Evolutionary conservation across 2,797 vertebrate genomes (phyloP).

Genomic region (Hipposideros larvatus): DNA sequence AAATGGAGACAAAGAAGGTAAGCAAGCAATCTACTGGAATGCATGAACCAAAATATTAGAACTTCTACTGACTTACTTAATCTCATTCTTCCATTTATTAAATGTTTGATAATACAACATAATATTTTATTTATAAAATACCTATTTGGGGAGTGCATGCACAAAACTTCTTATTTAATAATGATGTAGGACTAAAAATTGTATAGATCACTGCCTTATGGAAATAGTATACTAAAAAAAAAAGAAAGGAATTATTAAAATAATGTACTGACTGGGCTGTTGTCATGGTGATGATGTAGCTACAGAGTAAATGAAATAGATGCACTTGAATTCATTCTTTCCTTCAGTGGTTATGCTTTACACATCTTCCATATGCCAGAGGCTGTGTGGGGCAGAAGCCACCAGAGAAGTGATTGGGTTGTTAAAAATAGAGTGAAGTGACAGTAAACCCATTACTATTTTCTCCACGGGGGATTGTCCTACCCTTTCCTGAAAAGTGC

Average conservation of each 20-base stretch:
- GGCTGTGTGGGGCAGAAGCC: not conserved
- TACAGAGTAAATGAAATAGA: conserved; percentile 66
- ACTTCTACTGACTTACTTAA: conserved; percentile 29
- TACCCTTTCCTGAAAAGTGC: not conserved
- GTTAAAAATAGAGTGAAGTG: conserved; percentile 66
- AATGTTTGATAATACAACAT: conserved; percentile 21
- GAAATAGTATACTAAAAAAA: conserved; percentile 15
- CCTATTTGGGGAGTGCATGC: not conserved
- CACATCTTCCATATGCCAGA: conserved; percentile 38
- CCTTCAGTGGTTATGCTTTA: conserved; percentile 56
- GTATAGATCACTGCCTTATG: not conserved
- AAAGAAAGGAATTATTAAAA: conserved; percentile 22
- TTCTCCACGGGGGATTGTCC: not conserved
- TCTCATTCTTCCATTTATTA: not conserved
- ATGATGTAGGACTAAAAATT: not conserved
- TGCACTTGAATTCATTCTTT: conserved; percentile 57
- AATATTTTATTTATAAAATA: conserved; percentile 45
- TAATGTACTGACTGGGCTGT: not conserved
- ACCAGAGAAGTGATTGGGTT: conserved; percentile 33
- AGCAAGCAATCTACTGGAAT: not conserved
- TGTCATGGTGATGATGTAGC: not conserved
- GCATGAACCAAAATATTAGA: not conserved
- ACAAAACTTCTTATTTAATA: not conserved
- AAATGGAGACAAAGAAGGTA: not conserved
- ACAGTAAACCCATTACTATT: conserved; percentile 57